Evolutionary conservation across 2,113 vertebrate species (phyloP).

Genomic region (Rhea pennata): DNA sequence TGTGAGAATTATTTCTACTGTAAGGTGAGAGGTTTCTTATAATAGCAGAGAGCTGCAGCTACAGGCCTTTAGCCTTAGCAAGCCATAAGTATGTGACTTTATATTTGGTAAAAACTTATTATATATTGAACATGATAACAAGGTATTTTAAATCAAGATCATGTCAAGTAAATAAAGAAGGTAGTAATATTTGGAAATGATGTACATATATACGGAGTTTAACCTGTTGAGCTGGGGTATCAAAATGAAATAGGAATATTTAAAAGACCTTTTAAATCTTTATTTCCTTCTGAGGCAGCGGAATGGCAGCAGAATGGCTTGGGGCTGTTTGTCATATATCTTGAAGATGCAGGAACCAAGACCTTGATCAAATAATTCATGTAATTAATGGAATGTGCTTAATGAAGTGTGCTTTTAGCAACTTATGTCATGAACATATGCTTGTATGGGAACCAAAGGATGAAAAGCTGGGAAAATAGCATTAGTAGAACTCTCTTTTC

Average conservation of each 20-base stretch:
- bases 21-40: neutral
- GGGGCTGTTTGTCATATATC: neutral
- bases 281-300: neutral
- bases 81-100: neutral
- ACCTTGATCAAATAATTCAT: neutral
- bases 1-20: neutral
- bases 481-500: neutral
- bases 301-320: neutral
- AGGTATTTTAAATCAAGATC: neutral
- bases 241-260: neutral
- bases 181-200: neutral
- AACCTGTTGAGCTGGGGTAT: neutral
- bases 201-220: neutral
- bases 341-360: neutral
- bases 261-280: neutral
- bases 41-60: neutral
- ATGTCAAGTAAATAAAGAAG: neutral
- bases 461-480: neutral
- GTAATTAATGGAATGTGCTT: neutral
- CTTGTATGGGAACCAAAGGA: neutral
- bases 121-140: neutral
- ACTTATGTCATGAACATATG: neutral
- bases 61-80: neutral
- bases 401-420: neutral
- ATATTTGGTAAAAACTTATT: neutral